Evolutionary conservation across 1,140 invertebrate genomes (phyloP).

Genomic region (Bombus cullumanus): DNA sequence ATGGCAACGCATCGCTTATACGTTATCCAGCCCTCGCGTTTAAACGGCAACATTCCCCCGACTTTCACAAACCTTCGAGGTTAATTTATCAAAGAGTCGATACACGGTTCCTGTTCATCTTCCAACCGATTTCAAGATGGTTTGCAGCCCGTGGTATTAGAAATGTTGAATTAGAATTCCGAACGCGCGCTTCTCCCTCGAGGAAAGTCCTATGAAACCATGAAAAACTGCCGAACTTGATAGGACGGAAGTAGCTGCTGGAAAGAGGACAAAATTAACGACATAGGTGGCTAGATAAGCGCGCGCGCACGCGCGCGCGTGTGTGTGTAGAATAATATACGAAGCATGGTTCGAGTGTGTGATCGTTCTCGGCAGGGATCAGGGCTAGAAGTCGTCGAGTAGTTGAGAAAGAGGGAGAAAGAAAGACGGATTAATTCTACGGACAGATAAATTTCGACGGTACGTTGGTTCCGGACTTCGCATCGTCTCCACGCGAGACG

Average conservation of each 20-base stretch:
- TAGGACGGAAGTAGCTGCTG: neutral
- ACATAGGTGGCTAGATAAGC: neutral
- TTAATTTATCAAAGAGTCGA: slow-evolving; percentile 25
- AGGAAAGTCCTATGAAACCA: neutral
- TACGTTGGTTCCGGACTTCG: slow-evolving; percentile 12
- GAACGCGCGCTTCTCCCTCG: neutral
- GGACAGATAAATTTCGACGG: slow-evolving; percentile 18
- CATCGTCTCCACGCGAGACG: neutral
- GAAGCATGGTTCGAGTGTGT: neutral
- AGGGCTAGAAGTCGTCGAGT: slow-evolving; percentile 1
- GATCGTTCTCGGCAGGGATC: neutral
- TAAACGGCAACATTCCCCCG: neutral
- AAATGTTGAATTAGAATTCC: slow-evolving; percentile 13
- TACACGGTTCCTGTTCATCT: neutral
- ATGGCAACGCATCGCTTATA: neutral
- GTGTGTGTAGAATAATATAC: neutral
- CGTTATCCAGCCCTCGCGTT: neutral
- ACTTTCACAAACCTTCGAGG: neutral
- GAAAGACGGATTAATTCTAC: neutral
- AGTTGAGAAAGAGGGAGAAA: neutral
- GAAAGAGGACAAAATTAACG: neutral
- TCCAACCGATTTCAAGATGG: neutral
- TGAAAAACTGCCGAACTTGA: slow-evolving; percentile 10
- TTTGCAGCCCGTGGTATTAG: neutral
- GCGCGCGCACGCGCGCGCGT: too few relatives aligned